Evolutionary conservation across 2,888 invertebrate species (phyloP).

Genomic region (Eupithecia vulgata): DNA sequence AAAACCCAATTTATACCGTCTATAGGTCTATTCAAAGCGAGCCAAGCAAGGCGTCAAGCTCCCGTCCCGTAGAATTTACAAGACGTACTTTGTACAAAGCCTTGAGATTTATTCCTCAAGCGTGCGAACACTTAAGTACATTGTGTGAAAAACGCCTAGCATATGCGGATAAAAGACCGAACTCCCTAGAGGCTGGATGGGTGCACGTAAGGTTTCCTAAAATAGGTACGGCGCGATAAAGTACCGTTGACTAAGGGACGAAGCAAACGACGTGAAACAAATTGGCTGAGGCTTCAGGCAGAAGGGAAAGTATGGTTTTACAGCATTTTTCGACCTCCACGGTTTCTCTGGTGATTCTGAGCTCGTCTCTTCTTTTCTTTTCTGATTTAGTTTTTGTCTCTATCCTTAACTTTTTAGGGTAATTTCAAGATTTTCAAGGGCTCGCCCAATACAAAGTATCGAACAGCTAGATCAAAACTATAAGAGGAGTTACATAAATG

Average conservation of each 20-base stretch:
- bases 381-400: neutral
- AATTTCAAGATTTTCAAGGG: neutral
- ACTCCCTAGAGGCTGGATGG: slow-evolving; percentile 36
- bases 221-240: slow-evolving; percentile 42
- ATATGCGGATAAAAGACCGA: slow-evolving; percentile 28
- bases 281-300: slow-evolving; percentile 37
- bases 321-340: neutral
- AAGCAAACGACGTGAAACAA: slow-evolving; percentile 42
- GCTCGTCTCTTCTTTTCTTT: neutral
- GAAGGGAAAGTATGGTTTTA: slow-evolving; percentile 19
- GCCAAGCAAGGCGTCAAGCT: slow-evolving; percentile 19
- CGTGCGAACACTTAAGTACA: slow-evolving; percentile 32
- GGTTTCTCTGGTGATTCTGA: neutral
- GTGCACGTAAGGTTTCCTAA: slow-evolving; percentile 40
- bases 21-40: slow-evolving; percentile 17
- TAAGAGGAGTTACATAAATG: neutral
- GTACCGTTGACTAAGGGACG: slow-evolving; percentile 44
- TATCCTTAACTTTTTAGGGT: neutral
- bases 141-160: slow-evolving; percentile 36
- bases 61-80: slow-evolving; percentile 15
- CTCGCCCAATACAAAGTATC: neutral
- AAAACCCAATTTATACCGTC: neutral
- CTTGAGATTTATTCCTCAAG: slow-evolving; percentile 28
- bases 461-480: neutral
- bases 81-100: slow-evolving; percentile 26